Evolutionary conservation across 2,888 invertebrate genomes (phyloP).

Genomic region (Loripinus fragilis): DNA sequence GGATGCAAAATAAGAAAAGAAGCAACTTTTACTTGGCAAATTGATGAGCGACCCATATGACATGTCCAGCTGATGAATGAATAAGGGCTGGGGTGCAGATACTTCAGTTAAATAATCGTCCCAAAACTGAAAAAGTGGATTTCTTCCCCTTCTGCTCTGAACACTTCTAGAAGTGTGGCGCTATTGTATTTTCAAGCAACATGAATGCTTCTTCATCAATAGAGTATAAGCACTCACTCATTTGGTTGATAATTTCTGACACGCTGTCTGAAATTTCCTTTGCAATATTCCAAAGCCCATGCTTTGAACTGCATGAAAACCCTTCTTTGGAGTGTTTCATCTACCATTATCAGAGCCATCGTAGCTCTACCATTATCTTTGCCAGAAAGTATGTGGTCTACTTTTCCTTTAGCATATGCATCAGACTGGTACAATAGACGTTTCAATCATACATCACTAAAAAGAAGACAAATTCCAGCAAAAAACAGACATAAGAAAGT

Average conservation of each 20-base stretch:
- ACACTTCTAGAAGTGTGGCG: not conserved
- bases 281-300: too few species aligned
- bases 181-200: too few species aligned
- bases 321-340: constrained; percentile 28
- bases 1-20: not conserved
- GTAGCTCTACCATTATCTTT: constrained; percentile 40
- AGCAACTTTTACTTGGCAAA: constrained; percentile 3
- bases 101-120: not conserved
- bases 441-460: constrained; percentile 31
- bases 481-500: constrained; percentile 35
- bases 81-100: not conserved
- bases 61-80: not conserved
- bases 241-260: not conserved
- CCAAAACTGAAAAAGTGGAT: constrained; percentile 5
- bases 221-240: not conserved
- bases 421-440: constrained; percentile 32
- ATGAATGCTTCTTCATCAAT: not conserved
- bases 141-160: not conserved
- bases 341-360: constrained; percentile 29
- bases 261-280: not conserved
- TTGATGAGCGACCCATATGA: not conserved
- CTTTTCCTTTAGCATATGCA: constrained; percentile 32
- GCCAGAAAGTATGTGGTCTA: constrained; percentile 32
- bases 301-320: constrained; percentile 16
- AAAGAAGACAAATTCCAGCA: constrained; percentile 23